Evolutionary conservation across 1,140 invertebrate genomes (phyloP), one percentile per base, ranked within the genome.

Genomic region (Tribolium castaneum): DNA sequence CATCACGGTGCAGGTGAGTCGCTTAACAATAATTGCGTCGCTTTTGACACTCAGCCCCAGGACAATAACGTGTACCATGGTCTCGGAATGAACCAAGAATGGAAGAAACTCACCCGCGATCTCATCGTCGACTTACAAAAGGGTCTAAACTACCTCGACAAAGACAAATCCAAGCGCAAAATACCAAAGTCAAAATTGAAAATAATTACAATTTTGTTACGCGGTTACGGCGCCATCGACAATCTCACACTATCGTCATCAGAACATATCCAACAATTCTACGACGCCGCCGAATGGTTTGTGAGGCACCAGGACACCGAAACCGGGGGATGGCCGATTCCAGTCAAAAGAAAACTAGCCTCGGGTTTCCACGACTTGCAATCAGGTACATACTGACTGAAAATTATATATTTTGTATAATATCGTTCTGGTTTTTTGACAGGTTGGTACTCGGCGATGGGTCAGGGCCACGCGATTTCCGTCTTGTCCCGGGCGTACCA

Each of bases 381-480:
- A 77, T 78, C 82, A 52, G 82, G 82, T 82, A 76, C 39, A 45
- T 62, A 13, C 13, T 6, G 3, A 22, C 5, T 19, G 6, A 16
- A 9, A 45, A 3, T 10, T 59, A 59, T 19, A 9, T 7, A n/a
- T 59, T 59, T 45, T 25, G 25, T 7, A 50, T 19, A 30, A 7
- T 52, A 35, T 49, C 30, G 52, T 70, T 81, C 81, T 82, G 3
- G 16, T 52, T 25, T 12, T 59, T 12, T 22, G 16, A 62, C 78
- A 85, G 87, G 70, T 82, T 93, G 93, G 93, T 95, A 98, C 86
- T 99, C 97, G 1, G 96, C 97, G 5, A 99, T 99, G 98, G 97
- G 95, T 3, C 97, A 99, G 86, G 98, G 98, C 0, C 98, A 99
- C 86, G 97, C 94, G 0, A 95, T 99, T 76, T 99, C 97, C 0